Evolutionary conservation across 2,797 vertebrate genomes (phyloP).

Genomic region (Sternotherus odoratus): DNA sequence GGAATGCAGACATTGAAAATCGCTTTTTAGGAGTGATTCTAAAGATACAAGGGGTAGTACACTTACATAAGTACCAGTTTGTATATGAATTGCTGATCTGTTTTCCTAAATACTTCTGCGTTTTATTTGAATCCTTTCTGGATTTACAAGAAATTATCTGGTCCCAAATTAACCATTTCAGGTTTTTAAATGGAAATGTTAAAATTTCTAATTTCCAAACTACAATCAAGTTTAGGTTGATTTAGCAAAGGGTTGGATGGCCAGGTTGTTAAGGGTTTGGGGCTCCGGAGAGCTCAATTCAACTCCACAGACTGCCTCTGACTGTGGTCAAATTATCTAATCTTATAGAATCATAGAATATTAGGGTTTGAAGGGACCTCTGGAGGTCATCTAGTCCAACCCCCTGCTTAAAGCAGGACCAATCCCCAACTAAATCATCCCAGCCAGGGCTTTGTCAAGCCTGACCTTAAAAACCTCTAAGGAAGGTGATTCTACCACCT

Average conservation of each 20-base stretch:
- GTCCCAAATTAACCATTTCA: not conserved
- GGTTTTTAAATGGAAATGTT: constrained; percentile 24
- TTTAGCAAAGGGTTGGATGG: constrained; percentile 32
- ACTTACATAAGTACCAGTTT: constrained; percentile 27
- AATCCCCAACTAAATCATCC: too few relatives aligned
- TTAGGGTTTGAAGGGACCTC: too few relatives aligned
- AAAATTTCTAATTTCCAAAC: constrained; percentile 2
- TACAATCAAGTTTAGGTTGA: not conserved
- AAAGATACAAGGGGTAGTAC: not conserved
- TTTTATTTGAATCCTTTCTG: constrained; percentile 1
- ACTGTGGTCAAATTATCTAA: not conserved
- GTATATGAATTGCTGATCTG: not conserved
- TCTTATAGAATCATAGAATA: too few relatives aligned
- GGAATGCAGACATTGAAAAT: not conserved
- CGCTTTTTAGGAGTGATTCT: not conserved
- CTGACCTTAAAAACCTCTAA: too few relatives aligned
- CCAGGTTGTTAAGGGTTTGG: not conserved
- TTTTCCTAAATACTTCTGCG: not conserved
- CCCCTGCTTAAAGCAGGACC: too few relatives aligned
- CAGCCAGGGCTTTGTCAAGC: too few relatives aligned
- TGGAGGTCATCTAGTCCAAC: too few relatives aligned
- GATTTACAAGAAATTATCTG: not conserved
- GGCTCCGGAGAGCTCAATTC: not conserved
- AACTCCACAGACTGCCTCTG: not conserved
- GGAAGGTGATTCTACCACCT: too few relatives aligned